A percentile compares a stretch with the other conserved stretches of the same genome.
These are phyloP conservation scores for Leptinotarsa juncta DNA, from an alignment of 2,888 invertebrate species.

Conservation along the genomic window DNA sequence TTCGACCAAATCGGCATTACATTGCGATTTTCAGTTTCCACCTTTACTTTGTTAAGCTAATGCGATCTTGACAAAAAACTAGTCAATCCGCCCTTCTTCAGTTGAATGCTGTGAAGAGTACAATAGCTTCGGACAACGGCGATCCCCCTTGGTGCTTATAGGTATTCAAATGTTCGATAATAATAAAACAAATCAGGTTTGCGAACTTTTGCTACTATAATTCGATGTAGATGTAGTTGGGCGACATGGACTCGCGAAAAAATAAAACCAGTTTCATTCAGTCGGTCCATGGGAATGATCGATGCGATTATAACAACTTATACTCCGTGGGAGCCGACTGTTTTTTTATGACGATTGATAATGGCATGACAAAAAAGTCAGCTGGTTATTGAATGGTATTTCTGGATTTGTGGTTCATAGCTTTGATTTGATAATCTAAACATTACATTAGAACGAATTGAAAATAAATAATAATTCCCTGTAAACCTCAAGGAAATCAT, in stretches of 20 bases:
- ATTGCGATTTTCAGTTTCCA: conserved; percentile 10
- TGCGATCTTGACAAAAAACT: background rate
- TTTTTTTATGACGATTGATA: background rate
- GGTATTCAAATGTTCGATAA: background rate
- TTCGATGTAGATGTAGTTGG: conserved; percentile 13
- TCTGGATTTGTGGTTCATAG: background rate
- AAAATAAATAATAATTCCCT: no score
- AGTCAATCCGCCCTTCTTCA: conserved; percentile 6
- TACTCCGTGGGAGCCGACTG: conserved; percentile 8
- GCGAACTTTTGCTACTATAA: conserved; percentile 12
- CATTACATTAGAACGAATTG: no score
- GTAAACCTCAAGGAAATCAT: no score
- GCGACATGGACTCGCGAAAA: conserved; percentile 15
- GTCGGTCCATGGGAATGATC: conserved; percentile 18
- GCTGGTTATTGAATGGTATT: no score
- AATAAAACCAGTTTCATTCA: conserved; percentile 3
- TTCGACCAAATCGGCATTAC: conserved; percentile 3
- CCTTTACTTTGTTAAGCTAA: background rate
- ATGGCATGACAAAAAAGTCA: background rate
- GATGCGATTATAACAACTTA: conserved; percentile 7
- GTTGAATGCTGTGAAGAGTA: background rate
- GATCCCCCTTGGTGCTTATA: background rate
- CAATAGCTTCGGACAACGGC: conserved; percentile 10
- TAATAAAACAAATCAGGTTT: conserved; percentile 10
- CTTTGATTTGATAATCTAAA: background rate